These are phyloP conservation scores for Schrankia costaestrigalis DNA, from an alignment of 2,888 invertebrate genomes.

Conservation along the genomic window DNA sequence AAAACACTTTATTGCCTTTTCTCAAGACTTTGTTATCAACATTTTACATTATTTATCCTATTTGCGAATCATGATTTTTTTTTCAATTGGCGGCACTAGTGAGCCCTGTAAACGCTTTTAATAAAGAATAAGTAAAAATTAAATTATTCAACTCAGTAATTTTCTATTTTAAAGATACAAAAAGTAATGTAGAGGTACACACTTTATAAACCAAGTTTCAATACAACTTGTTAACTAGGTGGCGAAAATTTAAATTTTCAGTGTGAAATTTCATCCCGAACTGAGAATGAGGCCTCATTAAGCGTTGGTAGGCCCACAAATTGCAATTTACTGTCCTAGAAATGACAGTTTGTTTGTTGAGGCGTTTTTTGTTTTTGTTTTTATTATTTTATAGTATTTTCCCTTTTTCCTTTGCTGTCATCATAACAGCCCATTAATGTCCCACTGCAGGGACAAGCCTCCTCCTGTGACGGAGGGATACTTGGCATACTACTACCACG, in stretches of 20 bases:
- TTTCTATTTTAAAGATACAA: conserved; percentile 1
- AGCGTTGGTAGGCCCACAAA: conserved; percentile 32
- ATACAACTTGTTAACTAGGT: conserved; percentile 33
- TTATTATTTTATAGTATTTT: not conserved
- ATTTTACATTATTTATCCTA: too few relatives aligned
- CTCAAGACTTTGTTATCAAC: too few relatives aligned
- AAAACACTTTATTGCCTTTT: too few relatives aligned
- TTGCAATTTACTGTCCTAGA: conserved; percentile 41
- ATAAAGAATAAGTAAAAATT: too few relatives aligned
- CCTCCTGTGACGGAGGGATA: too few relatives aligned
- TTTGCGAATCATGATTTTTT: not conserved
- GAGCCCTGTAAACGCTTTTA: too few relatives aligned
- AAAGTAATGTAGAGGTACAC: conserved; percentile 6
- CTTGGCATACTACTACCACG: too few relatives aligned
- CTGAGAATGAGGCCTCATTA: conserved; percentile 37
- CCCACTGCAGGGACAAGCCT: too few relatives aligned
- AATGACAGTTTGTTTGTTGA: conserved; percentile 29
- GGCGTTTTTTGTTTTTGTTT: conserved; percentile 16
- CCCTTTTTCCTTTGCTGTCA: too few relatives aligned
- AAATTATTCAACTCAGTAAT: not conserved
- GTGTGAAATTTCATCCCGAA: conserved; percentile 34
- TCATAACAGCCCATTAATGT: too few relatives aligned
- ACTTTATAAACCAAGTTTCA: conserved; percentile 22
- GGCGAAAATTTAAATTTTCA: conserved; percentile 47
- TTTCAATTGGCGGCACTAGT: too few relatives aligned